Conservation (phyloP, 2,888 invertebrate species). For the Agrochola circellaris region DNA sequence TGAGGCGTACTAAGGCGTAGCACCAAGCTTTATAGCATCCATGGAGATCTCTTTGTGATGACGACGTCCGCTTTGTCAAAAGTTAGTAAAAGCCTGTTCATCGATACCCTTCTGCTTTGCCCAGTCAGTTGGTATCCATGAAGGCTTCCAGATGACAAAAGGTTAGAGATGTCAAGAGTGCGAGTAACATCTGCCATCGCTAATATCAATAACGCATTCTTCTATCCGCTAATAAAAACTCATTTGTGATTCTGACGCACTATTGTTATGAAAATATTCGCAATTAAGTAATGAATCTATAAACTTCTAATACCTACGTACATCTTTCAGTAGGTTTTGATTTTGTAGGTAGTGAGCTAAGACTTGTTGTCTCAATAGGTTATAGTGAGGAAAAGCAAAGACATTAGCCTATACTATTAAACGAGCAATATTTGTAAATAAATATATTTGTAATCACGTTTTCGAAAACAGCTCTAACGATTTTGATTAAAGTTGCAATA, state of each 20-base stretch:
- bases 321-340: neutral
- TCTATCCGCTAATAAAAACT: slow-evolving; percentile 12
- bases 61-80: neutral
- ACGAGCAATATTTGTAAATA: no score
- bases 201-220: slow-evolving; percentile 46
- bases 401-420: neutral
- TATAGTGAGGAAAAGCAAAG: neutral
- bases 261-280: slow-evolving; percentile 27
- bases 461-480: no score
- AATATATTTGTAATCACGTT: no score
- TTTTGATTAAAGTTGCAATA: no score
- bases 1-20: neutral
- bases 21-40: neutral
- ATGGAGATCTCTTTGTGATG: neutral
- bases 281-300: slow-evolving; percentile 9
- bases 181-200: slow-evolving; percentile 7
- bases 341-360: neutral
- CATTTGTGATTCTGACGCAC: slow-evolving; percentile 9
- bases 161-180: neutral
- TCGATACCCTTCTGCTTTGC: neutral
- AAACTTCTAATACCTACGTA: neutral
- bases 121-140: neutral
- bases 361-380: neutral
- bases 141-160: neutral
- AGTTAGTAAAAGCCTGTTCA: neutral